Base-by-base conservation (phyloP, 2,888 invertebrate species). In the Athripsodes cinereus region DNA sequence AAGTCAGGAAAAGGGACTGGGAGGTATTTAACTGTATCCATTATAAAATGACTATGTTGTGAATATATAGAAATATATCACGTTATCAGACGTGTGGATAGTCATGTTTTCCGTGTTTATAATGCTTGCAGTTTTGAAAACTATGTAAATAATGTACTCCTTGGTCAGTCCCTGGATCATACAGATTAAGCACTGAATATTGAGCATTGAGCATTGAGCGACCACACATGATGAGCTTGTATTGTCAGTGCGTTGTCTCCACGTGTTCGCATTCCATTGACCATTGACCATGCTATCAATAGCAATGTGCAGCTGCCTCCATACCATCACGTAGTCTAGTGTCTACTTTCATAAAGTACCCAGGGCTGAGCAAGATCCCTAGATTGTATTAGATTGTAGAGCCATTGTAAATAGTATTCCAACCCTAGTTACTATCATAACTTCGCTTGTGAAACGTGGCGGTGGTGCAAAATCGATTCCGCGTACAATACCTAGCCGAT, bases 1-100 rank as follows among this genome's bases (percentile, higher is more conserved):
- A 96, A 88, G 96, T 97, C 85, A 90, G 95, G 84, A 96, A 94
- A 86, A 95, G 95, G 88, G 97, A 97, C 85, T 96, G 91, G 85
- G 97, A 97, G 94, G 96, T 96, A 90, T 87, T 85, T 83, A 81
- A 59, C 47, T 60, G 60, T 61, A 63, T 63, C 61, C 58, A 62
- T 61, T 59, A 59, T 63, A 53, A 59, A 61, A 52, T 60, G 58
- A 61, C 58, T 52, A 60, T 62, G 60, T 62, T 78, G 79, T 79
- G 78, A 78, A 78, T 79, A 60, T 58, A 40, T 58, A 60, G 55
- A 63, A 40, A 61, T 57, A 61, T 61, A 63, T 58, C 76, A 72
- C 78, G 76, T 58, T 57, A 58, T 57, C 56, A 53, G 59, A 59
- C 78, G 78, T 78, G 78, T 78, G 76, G 74, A 71, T 72, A 72